A percentile compares a stretch with the other conserved stretches of the same genome.
Conservation (phyloP, 2,797 vertebrate species). For the Pangasius djambal region DNA sequence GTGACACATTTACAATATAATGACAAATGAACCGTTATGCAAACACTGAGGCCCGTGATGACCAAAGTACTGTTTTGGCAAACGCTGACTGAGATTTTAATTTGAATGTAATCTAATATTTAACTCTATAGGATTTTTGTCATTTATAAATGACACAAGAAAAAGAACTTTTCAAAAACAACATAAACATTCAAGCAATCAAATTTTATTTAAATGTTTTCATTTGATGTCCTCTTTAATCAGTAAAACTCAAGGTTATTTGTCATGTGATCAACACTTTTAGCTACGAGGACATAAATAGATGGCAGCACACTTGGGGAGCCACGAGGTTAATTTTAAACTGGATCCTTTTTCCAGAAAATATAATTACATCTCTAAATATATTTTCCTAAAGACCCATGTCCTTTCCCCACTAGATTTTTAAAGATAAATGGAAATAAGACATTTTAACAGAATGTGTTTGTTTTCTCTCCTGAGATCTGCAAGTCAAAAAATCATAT, state of each 20-base stretch:
- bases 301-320: not conserved
- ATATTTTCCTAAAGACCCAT: not conserved
- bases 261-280: conserved; percentile 29
- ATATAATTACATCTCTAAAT: conserved; percentile 12
- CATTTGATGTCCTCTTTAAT: conserved; percentile 27
- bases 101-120: conserved; percentile 28
- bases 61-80: conserved; percentile 23
- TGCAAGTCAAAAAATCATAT: not conserved
- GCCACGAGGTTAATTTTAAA: conserved; percentile 16
- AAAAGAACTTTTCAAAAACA: not conserved
- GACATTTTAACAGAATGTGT: not conserved
- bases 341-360: not conserved
- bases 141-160: not conserved
- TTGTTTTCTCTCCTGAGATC: conserved; percentile 8
- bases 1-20: conserved; percentile 60
- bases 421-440: not conserved
- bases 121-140: conserved; percentile 6
- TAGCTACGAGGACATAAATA: conserved; percentile 23
- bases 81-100: not conserved
- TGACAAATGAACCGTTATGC: conserved; percentile 53
- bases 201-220: conserved; percentile 15
- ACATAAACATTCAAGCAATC: conserved; percentile 1
- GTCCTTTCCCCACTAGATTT: not conserved
- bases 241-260: conserved; percentile 26
- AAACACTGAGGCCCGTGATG: conserved; percentile 24